A percentile compares a stretch with the other conserved stretches of the same genome.
phyloP scores from a whole-genome alignment of 2,797 vertebrate species.

The Taenioides sp. region DNA sequence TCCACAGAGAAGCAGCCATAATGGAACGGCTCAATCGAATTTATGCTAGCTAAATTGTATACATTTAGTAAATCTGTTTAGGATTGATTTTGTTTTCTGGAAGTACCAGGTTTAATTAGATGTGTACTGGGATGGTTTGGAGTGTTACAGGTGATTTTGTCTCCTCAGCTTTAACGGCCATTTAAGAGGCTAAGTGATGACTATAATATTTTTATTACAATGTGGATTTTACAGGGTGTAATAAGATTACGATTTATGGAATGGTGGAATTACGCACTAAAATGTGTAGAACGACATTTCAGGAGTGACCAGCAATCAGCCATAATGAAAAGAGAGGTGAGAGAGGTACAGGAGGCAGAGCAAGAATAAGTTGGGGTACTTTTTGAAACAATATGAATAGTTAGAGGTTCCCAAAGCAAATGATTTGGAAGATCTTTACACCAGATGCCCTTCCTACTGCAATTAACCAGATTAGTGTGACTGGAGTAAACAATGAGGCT shows the following conservation, averaged over 20 bases:
- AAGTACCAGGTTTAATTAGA: slow-evolving; percentile 59
- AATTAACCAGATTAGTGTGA: neutral
- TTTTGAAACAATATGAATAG: neutral
- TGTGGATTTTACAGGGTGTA: slow-evolving; percentile 6
- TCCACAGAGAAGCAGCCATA: slow-evolving; percentile 58
- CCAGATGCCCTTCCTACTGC: neutral
- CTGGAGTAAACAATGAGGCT: neutral
- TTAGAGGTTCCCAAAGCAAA: neutral
- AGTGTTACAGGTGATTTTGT: slow-evolving; percentile 34
- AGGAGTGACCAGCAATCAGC: slow-evolving; percentile 41
- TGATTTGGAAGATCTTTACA: too few relatives aligned
- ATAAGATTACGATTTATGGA: slow-evolving; percentile 3
- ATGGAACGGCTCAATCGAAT: slow-evolving; percentile 69
- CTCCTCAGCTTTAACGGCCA: neutral
- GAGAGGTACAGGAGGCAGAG: neutral
- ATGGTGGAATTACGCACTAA: slow-evolving; percentile 25
- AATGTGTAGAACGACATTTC: slow-evolving; percentile 57
- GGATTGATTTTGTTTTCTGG: slow-evolving; percentile 67
- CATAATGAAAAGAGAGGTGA: slow-evolving; percentile 50
- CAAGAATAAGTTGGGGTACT: too few relatives aligned
- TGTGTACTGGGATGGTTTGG: slow-evolving; percentile 30
- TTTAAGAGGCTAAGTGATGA: slow-evolving; percentile 5
- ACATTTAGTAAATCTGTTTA: slow-evolving; percentile 67
- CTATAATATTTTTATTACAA: slow-evolving; percentile 15
- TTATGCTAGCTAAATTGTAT: slow-evolving; percentile 70